Evolutionary conservation across 2,888 invertebrate genomes (phyloP).

Genomic region (Apomyelois bistriatella): DNA sequence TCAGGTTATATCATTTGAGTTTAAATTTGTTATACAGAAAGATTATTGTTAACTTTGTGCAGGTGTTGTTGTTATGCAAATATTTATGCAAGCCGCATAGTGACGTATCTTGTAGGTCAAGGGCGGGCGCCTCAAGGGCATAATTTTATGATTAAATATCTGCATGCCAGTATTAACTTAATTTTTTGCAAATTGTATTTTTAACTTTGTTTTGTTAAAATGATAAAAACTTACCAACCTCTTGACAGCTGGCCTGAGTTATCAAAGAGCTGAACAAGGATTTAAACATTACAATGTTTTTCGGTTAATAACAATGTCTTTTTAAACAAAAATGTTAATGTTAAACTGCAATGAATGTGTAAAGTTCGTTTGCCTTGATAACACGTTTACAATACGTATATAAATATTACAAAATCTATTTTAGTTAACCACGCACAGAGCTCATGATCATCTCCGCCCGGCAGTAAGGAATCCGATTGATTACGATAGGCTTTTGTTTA

Average conservation of each 20-base stretch:
- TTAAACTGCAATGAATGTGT: constrained; percentile 42
- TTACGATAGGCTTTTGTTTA: constrained; percentile 28
- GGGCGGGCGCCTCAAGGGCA: constrained; percentile 68
- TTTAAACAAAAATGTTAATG: constrained; percentile 44
- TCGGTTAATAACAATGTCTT: constrained; percentile 49
- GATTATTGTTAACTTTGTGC: constrained; percentile 14
- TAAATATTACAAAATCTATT: constrained; percentile 74
- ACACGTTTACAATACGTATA: constrained; percentile 68
- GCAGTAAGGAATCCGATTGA: constrained; percentile 38
- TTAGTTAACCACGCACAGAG: constrained; percentile 64
- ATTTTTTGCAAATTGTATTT: not conserved
- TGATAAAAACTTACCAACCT: constrained; percentile 85
- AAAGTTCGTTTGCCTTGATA: constrained; percentile 62
- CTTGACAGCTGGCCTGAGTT: constrained; percentile 85
- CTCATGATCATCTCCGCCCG: constrained; percentile 67
- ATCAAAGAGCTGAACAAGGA: constrained; percentile 81
- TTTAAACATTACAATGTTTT: constrained; percentile 82
- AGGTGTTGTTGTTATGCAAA: constrained; percentile 21
- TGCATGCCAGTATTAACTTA: not conserved
- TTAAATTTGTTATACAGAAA: not conserved
- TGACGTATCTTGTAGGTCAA: constrained; percentile 57
- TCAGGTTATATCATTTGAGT: constrained; percentile 10
- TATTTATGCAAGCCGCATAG: constrained; percentile 33
- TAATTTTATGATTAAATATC: constrained; percentile 20
- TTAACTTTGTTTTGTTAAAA: constrained; percentile 15